Percentiles rank a stretch among this genome's conserved stretches.
These are phyloP conservation scores for Seladonia tumulorum DNA, from an alignment of 2,888 invertebrate species.

Conservation along the genomic window DNA sequence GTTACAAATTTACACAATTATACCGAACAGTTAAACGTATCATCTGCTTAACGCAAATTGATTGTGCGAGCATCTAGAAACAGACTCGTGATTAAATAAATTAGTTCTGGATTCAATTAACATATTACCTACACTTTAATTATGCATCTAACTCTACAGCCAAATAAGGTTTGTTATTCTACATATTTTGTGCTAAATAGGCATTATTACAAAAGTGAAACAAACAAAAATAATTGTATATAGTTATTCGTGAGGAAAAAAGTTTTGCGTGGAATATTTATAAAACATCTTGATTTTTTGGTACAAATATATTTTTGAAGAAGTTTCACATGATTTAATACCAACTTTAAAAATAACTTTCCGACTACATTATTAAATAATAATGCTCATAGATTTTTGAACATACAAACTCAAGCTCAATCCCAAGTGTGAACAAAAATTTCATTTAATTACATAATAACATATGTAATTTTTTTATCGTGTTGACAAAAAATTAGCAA, in stretches of 20 bases:
- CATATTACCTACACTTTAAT: neutral
- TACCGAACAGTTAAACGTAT: constrained; percentile 4
- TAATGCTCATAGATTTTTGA: neutral
- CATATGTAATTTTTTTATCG: neutral
- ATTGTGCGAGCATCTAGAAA: neutral
- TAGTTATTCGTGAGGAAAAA: neutral
- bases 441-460: neutral
- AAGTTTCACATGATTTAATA: neutral
- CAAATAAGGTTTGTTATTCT: neutral
- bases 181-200: neutral
- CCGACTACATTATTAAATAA: no score
- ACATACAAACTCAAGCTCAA: neutral
- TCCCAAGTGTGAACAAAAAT: neutral
- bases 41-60: neutral
- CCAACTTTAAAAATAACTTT: neutral
- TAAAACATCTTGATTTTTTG: neutral
- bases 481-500: neutral
- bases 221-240: neutral
- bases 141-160: neutral
- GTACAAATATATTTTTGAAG: neutral
- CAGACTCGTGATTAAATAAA: neutral
- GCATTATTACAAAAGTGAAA: neutral
- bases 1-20: neutral
- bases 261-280: neutral
- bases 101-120: neutral